Evolutionary conservation across 2,113 vertebrate genomes (phyloP).

Genomic region (Proteles cristata): DNA sequence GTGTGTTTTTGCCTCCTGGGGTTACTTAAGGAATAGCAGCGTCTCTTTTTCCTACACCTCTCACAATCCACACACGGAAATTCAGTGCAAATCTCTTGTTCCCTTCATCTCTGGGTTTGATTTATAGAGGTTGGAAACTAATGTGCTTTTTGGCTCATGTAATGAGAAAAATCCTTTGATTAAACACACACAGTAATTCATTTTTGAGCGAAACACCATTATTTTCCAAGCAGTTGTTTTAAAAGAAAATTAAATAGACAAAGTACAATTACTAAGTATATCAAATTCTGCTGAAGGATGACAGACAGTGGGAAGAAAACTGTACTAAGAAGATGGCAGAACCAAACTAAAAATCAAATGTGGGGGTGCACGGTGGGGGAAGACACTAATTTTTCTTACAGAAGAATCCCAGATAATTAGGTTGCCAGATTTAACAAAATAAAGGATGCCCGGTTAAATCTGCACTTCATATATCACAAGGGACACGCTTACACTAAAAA

Average conservation of each 20-base stretch:
- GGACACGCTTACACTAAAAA: not conserved
- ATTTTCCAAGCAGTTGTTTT: slow-evolving; percentile 55
- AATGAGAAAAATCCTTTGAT: slow-evolving; percentile 70
- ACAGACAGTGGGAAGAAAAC: slow-evolving; percentile 40
- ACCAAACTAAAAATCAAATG: not conserved
- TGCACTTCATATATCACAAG: not conserved
- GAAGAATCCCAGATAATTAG: slow-evolving; percentile 47
- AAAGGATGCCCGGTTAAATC: not conserved
- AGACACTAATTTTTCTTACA: not conserved
- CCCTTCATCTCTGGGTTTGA: slow-evolving; percentile 68
- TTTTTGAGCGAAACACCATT: slow-evolving; percentile 54
- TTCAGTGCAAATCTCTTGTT: slow-evolving; percentile 46
- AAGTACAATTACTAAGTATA: slow-evolving; percentile 40
- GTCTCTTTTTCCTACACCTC: not conserved
- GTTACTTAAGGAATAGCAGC: not conserved
- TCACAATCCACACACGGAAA: slow-evolving; percentile 1
- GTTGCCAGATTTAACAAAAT: slow-evolving; percentile 21
- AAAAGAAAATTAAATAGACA: slow-evolving; percentile 72
- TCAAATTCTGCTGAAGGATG: slow-evolving; percentile 34
- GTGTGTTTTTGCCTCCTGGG: not conserved
- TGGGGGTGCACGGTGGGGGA: not conserved
- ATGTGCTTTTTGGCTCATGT: slow-evolving; percentile 67
- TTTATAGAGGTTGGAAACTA: slow-evolving; percentile 64
- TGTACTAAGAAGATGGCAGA: not conserved
- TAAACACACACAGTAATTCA: slow-evolving; percentile 63